A percentile compares a stretch with the other conserved stretches of the same genome.
These are phyloP conservation scores for Calephelis perditalis DNA, from an alignment of 2,888 invertebrate genomes.

Conservation along the genomic window DNA sequence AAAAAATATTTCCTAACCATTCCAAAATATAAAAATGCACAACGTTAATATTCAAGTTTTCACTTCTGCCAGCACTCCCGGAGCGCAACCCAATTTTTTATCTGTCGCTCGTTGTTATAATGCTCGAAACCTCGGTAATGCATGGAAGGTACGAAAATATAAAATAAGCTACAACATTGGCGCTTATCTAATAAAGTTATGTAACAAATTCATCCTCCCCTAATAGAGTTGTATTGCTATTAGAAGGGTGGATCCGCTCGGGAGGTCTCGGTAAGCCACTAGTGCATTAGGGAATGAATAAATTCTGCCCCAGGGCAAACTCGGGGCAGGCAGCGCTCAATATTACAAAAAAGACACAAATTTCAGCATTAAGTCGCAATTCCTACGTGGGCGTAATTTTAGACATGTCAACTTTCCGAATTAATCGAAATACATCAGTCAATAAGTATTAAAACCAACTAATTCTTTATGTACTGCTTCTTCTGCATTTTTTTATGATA, in stretches of 20 bases:
- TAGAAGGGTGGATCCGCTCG: conserved; percentile 14
- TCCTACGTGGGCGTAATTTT: background rate
- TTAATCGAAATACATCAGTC: background rate
- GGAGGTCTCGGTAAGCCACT: conserved; percentile 9
- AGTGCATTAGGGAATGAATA: conserved; percentile 16
- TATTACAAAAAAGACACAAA: conserved; percentile 11
- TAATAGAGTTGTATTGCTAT: conserved; percentile 19
- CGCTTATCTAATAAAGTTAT: conserved; percentile 5
- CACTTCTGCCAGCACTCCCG: no score
- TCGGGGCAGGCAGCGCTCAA: conserved; percentile 11
- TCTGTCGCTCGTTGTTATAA: no score
- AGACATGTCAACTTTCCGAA: background rate
- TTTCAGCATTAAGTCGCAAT: conserved; percentile 4
- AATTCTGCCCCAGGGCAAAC: conserved; percentile 16
- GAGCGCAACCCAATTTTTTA: no score
- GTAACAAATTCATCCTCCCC: background rate
- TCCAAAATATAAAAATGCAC: no score
- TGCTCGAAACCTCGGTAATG: no score
- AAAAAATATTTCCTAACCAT: no score
- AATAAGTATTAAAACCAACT: background rate
- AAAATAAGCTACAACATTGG: background rate
- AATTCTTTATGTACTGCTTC: no score
- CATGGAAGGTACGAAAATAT: background rate
- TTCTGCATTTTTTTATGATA: no score
- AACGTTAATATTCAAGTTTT: no score